Evolutionary conservation across 2,113 vertebrate genomes (phyloP).

Genomic region (Tympanuchus pallidicinctus): DNA sequence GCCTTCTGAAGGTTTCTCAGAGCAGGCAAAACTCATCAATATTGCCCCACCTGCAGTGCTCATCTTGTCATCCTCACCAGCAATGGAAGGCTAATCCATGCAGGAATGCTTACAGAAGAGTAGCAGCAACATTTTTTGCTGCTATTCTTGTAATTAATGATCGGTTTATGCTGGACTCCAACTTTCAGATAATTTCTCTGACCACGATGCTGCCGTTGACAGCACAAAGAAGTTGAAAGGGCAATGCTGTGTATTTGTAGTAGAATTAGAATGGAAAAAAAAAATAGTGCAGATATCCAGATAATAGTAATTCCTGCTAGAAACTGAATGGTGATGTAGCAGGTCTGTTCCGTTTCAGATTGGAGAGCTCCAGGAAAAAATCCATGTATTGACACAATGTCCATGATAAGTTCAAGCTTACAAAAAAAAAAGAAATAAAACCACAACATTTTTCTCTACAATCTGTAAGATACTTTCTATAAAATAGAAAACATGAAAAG

Average conservation of each 20-base stretch:
- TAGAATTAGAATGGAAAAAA: neutral
- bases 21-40: neutral
- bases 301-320: neutral
- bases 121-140: neutral
- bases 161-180: neutral
- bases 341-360: neutral
- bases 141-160: slow-evolving; percentile 10
- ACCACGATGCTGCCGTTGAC: neutral
- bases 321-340: neutral
- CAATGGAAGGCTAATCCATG: neutral
- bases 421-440: neutral
- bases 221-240: neutral
- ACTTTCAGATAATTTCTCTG: neutral
- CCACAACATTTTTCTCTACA: neutral
- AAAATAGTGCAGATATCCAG: neutral
- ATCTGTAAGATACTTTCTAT: neutral
- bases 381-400: neutral
- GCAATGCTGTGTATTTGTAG: neutral
- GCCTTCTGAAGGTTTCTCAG: neutral
- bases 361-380: neutral
- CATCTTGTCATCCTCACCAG: neutral
- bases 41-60: neutral
- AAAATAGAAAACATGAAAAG: neutral
- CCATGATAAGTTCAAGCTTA: neutral
- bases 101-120: neutral